Base-by-base conservation (phyloP, 2,888 invertebrate species). In the Eupsilia transversa region DNA sequence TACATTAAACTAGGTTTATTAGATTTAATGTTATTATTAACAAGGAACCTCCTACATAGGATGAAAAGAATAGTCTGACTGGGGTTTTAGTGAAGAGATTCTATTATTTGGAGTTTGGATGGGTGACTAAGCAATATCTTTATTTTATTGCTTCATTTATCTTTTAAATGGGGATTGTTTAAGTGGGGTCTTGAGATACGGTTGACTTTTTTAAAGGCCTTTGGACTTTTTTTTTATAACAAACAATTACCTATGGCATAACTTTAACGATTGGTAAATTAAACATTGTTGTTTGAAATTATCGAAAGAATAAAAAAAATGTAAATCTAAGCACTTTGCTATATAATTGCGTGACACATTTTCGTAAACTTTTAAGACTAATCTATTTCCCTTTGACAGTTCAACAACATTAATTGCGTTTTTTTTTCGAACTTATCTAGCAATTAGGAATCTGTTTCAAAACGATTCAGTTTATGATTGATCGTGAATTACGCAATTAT, bases 1-100 rank as follows among this genome's bases (percentile, higher is more conserved):
- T n/a, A 64, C 2, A 52, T 72, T 38, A 10, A 72, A 79, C 59
- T 20, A 46, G 46, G 17, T 66, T 59, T 79, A 72, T 49, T 23
- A 52, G 52, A 12, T 69, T 54, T 79, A 66, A 66, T 73, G 43
- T 1, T 59, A 33, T 56, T 52, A 60, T 72, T 69, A 78, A 68
- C 35, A 23, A 60, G 14, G 7, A 17, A 17, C 27, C 5, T 33
- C 14, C 17, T 68, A 52, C 17, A 14, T 30, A 27, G 2, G 12
- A 54, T 12, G 52, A 12, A 46, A 49, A n/a, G 0, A 68, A 38
- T 35, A 1, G 20, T 43, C 35, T 52, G 33, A 49, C 41, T 69
- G 49, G 33, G 17, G 20, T 17, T 12, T 20, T 17, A 3, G 17
- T 30, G 14, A 49, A 30, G 14, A 23, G 10, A 63, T 52, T 52